phyloP scores from a whole-genome alignment of 2,888 invertebrate species.

The Hyalella azteca region DNA sequence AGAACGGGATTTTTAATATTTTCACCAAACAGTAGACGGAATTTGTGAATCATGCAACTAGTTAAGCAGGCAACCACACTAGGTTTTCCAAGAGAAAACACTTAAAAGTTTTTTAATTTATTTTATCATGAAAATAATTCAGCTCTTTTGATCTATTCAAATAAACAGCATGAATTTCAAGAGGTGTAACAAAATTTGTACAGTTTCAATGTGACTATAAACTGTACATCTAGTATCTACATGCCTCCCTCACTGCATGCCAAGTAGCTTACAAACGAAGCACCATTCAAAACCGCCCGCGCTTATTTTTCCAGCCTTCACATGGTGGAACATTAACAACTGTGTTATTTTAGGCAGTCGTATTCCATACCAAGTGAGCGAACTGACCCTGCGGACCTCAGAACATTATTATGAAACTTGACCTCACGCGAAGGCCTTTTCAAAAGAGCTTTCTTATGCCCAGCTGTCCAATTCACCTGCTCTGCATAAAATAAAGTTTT shows the following conservation, averaged over 20 bases:
- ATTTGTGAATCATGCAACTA: too few relatives aligned
- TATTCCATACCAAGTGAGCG: neutral
- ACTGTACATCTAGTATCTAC: too few relatives aligned
- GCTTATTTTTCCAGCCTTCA: neutral
- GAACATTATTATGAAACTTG: constrained; percentile 14
- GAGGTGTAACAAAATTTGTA: too few relatives aligned
- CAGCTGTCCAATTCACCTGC: constrained; percentile 7
- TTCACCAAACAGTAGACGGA: too few relatives aligned
- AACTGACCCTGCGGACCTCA: neutral
- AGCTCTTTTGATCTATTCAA: too few relatives aligned
- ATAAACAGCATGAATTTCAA: too few relatives aligned
- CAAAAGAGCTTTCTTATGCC: neutral
- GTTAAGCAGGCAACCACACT: too few relatives aligned
- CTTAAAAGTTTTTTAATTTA: too few relatives aligned
- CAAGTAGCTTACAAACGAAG: neutral
- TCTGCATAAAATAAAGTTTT: constrained; percentile 6
- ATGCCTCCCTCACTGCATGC: neutral
- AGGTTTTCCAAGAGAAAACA: too few relatives aligned
- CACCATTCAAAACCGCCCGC: neutral
- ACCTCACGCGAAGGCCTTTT: neutral
- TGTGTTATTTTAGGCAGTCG: neutral
- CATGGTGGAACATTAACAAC: neutral
- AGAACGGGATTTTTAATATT: too few relatives aligned
- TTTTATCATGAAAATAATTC: too few relatives aligned
- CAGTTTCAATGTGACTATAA: too few relatives aligned